Base-by-base conservation (phyloP, 2,113 vertebrate genomes). In the Rana temporaria region DNA sequence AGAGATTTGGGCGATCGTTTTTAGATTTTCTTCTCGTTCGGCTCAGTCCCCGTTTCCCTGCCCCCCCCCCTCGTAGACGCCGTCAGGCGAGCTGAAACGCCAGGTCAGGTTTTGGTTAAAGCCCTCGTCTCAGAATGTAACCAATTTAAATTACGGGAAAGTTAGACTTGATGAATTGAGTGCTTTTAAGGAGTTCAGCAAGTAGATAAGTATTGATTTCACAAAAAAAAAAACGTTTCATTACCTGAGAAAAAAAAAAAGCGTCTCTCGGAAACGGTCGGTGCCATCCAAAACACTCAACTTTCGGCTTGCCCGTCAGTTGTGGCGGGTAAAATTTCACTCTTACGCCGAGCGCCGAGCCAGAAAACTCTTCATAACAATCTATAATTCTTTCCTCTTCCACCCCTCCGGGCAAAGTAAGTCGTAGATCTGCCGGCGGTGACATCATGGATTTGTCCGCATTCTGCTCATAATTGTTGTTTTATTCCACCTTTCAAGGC, bases 401-500 rank as follows among this genome's bases (percentile, higher is more conserved):
- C 6, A 22, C 72, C 72, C 52, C n/a, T n/a, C 52, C 26, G 34
- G 53, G 78, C 67, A n/a, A 67, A 19, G 6, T 12, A 56, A 26
- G 20, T 6, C 16, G n/a, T 18, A 26, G n/a, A 71, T 74, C 80
- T 82, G 53, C 19, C 24, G 80, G 48, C 24, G 80, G 48, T 74
- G 80, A 82, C 80, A 82, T 82, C 80, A 82, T 82, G 26, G 42
- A 67, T 22, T 70, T 65, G 48, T 74, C 69, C 62, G 0, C 57
- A 26, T 30, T 22, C 55, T 64, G 8, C 56, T 48, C 64, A 16
- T 4, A 69, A 30, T 64, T 34, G 68, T 42, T 59, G 48, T 69
- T 81, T 72, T 71, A 22, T 53, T 66, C 62, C 38, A 82, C 69
- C 32, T 74, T 82, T 57, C 69, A 75, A 26, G 52, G 53, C 30